Evolutionary conservation across 2,888 invertebrate species (phyloP).

Genomic region (Ornithoptera priamus): DNA sequence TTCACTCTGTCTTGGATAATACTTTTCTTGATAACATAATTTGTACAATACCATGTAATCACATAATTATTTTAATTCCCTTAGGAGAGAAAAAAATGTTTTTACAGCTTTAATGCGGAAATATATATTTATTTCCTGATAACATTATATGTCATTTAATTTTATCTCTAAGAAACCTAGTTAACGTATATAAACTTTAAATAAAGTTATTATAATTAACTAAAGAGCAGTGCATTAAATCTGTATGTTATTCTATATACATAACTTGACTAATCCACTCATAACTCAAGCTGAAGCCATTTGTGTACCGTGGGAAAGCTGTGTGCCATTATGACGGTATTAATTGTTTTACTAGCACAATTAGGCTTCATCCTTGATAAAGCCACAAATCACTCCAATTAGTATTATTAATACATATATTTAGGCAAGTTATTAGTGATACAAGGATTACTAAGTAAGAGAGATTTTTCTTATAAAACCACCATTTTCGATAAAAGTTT

Average conservation of each 20-base stretch:
- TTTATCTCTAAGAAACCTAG: background rate
- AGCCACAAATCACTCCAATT: conserved; percentile 2
- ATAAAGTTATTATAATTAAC: background rate
- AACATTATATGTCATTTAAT: too few species aligned
- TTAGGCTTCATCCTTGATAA: conserved; percentile 16
- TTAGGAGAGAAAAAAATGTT: background rate
- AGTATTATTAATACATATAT: conserved; percentile 1
- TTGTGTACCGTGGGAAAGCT: conserved; percentile 19
- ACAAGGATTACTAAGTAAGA: background rate
- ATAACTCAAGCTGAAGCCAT: conserved; percentile 27
- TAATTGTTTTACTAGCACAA: conserved; percentile 22
- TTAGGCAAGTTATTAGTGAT: background rate
- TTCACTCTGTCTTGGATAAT: too few species aligned
- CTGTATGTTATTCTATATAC: conserved; percentile 9
- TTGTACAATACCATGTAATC: too few species aligned
- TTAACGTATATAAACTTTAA: background rate
- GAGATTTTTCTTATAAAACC: background rate
- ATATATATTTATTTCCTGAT: too few species aligned
- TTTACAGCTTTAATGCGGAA: background rate
- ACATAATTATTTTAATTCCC: too few species aligned
- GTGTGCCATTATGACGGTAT: conserved; percentile 23
- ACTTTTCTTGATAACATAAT: too few species aligned
- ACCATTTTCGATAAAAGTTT: background rate
- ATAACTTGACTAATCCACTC: conserved; percentile 25
- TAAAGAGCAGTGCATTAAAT: background rate